phyloP scores from a whole-genome alignment of 1,140 invertebrate species.

The Zaprionus ornatus region DNA sequence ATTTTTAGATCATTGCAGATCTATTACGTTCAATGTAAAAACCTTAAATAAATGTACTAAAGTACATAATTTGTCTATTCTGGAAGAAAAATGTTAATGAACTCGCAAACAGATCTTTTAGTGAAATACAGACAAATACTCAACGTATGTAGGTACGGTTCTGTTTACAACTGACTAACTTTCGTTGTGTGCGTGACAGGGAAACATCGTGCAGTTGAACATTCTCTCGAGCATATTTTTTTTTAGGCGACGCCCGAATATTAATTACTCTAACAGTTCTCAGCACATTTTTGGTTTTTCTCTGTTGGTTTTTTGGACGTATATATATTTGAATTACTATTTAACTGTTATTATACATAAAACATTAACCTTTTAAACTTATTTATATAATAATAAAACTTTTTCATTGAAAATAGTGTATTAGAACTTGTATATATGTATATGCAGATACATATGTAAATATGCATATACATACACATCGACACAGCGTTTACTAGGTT shows the following conservation, averaged over 20 bases:
- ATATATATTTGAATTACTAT: not conserved
- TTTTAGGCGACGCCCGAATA: constrained; percentile 35
- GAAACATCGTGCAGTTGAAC: constrained; percentile 13
- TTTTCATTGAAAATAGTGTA: not conserved
- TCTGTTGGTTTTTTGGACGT: not conserved
- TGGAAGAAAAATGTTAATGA: constrained; percentile 26
- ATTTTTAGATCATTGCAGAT: not conserved
- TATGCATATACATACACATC: constrained; percentile 18
- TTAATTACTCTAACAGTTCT: constrained; percentile 1
- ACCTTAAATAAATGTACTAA: not conserved
- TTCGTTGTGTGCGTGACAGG: constrained; percentile 20
- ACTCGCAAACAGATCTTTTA: not conserved
- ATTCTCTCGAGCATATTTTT: constrained; percentile 9
- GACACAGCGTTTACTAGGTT: not conserved
- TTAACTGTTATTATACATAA: not conserved
- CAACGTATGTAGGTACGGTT: not conserved
- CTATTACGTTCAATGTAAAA: not conserved
- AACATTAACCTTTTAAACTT: not conserved
- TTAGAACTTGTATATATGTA: not conserved
- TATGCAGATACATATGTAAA: not conserved
- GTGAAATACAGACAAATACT: constrained; percentile 1
- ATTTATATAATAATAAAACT: not conserved
- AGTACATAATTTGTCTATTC: constrained; percentile 7
- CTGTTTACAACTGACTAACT: constrained; percentile 10
- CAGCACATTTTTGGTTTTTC: constrained; percentile 16